A percentile compares a stretch with the other conserved stretches of the same genome.
Evolutionary conservation across 2,888 invertebrate genomes (phyloP).

Genomic region (Cremastinae sp.): DNA sequence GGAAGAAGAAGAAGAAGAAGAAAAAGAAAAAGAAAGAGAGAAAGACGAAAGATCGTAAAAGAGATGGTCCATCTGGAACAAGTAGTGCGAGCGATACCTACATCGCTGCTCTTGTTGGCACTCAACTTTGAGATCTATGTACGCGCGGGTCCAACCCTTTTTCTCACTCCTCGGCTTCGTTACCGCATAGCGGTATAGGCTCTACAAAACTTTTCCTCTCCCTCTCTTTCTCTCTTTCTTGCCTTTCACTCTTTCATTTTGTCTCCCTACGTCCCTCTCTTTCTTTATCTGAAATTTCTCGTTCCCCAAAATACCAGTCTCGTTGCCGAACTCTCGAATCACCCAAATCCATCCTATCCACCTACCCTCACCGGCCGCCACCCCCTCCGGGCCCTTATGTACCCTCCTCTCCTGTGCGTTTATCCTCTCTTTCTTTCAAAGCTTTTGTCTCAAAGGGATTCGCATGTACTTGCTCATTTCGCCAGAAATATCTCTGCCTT

Average conservation of each 20-base stretch:
- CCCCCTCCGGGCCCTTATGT: slow-evolving; percentile 54
- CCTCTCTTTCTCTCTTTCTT: slow-evolving; percentile 34
- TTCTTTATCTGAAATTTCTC: slow-evolving; percentile 42
- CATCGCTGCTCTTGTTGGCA: slow-evolving; percentile 61
- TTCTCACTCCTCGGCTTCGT: slow-evolving; percentile 55
- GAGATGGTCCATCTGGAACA: slow-evolving; percentile 70
- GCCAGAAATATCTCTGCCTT: slow-evolving; percentile 63
- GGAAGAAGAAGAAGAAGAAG: slow-evolving; percentile 23
- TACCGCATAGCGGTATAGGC: slow-evolving; percentile 38
- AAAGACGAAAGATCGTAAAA: slow-evolving; percentile 70
- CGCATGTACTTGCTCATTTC: slow-evolving; percentile 75
- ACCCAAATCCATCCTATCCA: slow-evolving; percentile 29
- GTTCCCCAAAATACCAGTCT: slow-evolving; percentile 38
- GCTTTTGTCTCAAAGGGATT: slow-evolving; percentile 78
- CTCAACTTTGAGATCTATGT: slow-evolving; percentile 60
- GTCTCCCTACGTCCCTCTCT: slow-evolving; percentile 28
- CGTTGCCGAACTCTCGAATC: slow-evolving; percentile 42
- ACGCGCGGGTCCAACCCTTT: slow-evolving; percentile 55
- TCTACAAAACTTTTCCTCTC: slow-evolving; percentile 47
- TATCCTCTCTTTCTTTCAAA: slow-evolving; percentile 61
- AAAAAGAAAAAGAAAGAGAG: slow-evolving; percentile 56
- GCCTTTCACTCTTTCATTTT: slow-evolving; percentile 45
- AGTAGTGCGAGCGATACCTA: slow-evolving; percentile 65
- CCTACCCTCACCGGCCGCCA: slow-evolving; percentile 33
- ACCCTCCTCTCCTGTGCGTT: slow-evolving; percentile 21